phyloP scores from a whole-genome alignment of 30 jellyfish, hydroid and myxozoan species.

The Chrysaora quinquecirrha region DNA sequence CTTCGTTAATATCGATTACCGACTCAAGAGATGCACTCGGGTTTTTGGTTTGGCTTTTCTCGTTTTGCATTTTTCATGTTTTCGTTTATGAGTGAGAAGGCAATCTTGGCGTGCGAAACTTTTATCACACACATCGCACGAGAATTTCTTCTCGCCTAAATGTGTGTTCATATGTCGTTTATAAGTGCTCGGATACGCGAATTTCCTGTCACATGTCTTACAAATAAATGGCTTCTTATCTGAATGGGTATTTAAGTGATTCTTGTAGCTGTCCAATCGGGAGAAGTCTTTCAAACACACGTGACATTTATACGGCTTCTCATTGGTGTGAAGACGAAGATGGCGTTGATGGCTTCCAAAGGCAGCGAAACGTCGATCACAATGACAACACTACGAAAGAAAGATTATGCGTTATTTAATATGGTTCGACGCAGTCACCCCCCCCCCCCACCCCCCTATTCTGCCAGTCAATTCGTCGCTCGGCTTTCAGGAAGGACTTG shows the following conservation, averaged over 20 bases:
- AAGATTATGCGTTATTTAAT: no score
- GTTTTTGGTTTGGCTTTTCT: no score
- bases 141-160: conserved; percentile 42
- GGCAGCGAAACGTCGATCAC: conserved; percentile 75
- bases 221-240: conserved; percentile 60
- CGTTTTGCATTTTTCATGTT: no score
- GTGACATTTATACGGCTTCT: conserved; percentile 63
- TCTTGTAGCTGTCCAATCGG: conserved; percentile 75
- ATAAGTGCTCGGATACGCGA: conserved; percentile 65
- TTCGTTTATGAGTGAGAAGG: conserved; percentile 43
- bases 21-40: conserved; percentile 55
- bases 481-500: no score
- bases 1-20: conserved; percentile 48
- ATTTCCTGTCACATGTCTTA: conserved; percentile 50
- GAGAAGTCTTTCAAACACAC: conserved; percentile 68
- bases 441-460: no score
- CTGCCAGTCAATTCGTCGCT: no score
- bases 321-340: conserved; percentile 64
- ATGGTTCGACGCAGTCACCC: no score
- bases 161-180: conserved; percentile 66
- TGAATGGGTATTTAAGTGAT: conserved; percentile 67
- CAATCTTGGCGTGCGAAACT: conserved; percentile 65
- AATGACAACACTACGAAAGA: conserved; percentile 46
- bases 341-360: conserved; percentile 81
- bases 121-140: conserved; percentile 67